Base-by-base conservation (phyloP, 2,888 invertebrate species). In the Drosophila tripunctata region DNA sequence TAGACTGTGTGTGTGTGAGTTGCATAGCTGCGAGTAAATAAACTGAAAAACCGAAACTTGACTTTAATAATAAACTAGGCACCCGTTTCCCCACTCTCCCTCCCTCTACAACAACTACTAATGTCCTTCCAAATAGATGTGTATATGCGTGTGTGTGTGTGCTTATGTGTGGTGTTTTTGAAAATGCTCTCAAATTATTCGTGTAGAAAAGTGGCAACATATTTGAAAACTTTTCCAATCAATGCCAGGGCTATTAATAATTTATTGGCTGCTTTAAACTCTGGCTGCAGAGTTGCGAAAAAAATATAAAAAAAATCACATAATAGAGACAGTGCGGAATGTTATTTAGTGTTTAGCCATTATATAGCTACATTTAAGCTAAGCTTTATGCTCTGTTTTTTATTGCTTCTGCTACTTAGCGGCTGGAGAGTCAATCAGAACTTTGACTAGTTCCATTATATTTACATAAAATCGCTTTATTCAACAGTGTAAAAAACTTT, bases 221-320 rank as follows among this genome's bases (percentile, higher is more conserved):
- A 87, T 87, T 87, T 85, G 86, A 81, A 87, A 87, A 87, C 69
- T 87, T 87, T 87, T 85, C 78, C 87, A 87, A 87, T 87, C 87
- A 86, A 81, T 86, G 85, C 79, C 79, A 70, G 72, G 66, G 86
- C 77, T 86, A 85, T 87, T 87, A 86, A 87, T 87, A 87, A 86
- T 87, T 85, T 83, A 86, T 83, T 86, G 75, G 73, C 75, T 78
- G 75, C 69, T 87, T 83, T 81, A 82, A 85, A 78, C 71, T 72
- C 71, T 41, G 14, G 10, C 62, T 19, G 66, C 62, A 71, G 58
- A 72, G 58, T n/a, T n/a, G n/a, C n/a, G n/a, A n/a, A n/a, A n/a
- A n/a, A n/a, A n/a, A n/a, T n/a, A n/a, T n/a, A n/a, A n/a, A n/a
- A n/a, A n/a, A n/a, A n/a, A n/a, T n/a, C n/a, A n/a, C n/a, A n/a